Percentiles rank a stretch among this genome's conserved stretches.
Conservation (phyloP, 1,140 invertebrate species). For the Anoplophora glabripennis region DNA sequence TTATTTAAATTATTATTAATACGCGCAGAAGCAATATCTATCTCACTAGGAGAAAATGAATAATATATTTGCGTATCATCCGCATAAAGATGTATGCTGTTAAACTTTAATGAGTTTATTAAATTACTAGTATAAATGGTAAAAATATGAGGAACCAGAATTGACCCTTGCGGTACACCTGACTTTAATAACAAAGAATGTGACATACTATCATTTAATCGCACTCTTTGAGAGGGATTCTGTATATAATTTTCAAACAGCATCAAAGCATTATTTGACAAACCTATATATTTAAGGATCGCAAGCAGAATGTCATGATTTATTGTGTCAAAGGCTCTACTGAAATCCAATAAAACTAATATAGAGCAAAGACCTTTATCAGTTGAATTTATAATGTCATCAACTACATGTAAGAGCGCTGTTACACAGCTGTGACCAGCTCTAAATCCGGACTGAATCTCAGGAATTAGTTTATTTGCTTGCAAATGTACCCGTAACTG, state of each 20-base stretch:
- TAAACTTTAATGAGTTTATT: not conserved
- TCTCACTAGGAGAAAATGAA: not conserved
- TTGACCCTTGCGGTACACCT: not conserved
- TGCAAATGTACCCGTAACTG: too few relatives aligned
- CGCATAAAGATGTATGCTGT: not conserved
- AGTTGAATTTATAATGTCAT: too few relatives aligned
- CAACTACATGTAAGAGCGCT: too few relatives aligned
- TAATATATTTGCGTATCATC: conserved; percentile 1
- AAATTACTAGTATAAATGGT: not conserved
- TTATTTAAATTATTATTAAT: too few relatives aligned
- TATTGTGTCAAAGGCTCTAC: not conserved
- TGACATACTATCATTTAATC: too few relatives aligned
- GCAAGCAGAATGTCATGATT: too few relatives aligned
- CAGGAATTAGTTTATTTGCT: too few relatives aligned
- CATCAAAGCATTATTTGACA: not conserved
- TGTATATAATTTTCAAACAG: not conserved
- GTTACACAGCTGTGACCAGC: too few relatives aligned
- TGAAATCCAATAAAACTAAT: not conserved
- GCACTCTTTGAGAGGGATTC: not conserved
- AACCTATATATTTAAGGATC: not conserved
- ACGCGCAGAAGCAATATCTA: not conserved
- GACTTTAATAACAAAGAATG: not conserved
- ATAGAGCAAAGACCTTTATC: too few relatives aligned
- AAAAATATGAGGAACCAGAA: not conserved
- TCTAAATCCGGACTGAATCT: too few relatives aligned